phyloP scores from a whole-genome alignment of 1,140 invertebrate genomes.

The Ptiloglossa arizonensis region DNA sequence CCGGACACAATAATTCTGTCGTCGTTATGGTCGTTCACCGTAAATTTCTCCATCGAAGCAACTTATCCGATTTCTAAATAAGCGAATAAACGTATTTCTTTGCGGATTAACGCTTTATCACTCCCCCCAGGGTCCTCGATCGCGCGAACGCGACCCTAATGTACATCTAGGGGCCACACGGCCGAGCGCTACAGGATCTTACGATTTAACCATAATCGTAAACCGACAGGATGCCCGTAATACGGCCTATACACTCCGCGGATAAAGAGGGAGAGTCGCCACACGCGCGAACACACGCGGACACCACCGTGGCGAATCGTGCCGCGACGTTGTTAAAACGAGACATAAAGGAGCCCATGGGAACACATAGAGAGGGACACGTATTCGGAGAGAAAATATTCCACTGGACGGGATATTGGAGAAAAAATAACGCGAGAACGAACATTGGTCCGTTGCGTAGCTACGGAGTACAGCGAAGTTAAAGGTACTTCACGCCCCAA shows the following conservation, averaged over 20 bases:
- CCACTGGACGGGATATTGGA: too few species aligned
- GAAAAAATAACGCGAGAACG: neutral
- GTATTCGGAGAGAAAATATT: neutral
- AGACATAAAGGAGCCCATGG: neutral
- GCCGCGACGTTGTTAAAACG: neutral
- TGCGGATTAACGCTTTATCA: neutral
- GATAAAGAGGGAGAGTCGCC: neutral
- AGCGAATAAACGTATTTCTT: neutral
- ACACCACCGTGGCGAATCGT: neutral
- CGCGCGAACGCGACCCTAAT: neutral
- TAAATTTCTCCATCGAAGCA: neutral
- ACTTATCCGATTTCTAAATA: neutral
- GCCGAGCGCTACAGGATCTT: neutral
- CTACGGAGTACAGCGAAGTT: too few species aligned
- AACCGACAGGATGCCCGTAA: conserved; percentile 19
- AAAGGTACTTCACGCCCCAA: too few species aligned
- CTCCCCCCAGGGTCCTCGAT: neutral
- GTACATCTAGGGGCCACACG: neutral
- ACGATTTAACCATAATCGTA: conserved; percentile 22
- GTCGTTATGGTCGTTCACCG: neutral
- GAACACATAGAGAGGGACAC: neutral
- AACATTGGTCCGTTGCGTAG: neutral
- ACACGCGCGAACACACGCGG: neutral
- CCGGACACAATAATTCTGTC: too few species aligned
- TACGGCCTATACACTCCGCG: neutral